Conservation (phyloP, 1,140 invertebrate species). For the Zaprionus camerounensis region DNA sequence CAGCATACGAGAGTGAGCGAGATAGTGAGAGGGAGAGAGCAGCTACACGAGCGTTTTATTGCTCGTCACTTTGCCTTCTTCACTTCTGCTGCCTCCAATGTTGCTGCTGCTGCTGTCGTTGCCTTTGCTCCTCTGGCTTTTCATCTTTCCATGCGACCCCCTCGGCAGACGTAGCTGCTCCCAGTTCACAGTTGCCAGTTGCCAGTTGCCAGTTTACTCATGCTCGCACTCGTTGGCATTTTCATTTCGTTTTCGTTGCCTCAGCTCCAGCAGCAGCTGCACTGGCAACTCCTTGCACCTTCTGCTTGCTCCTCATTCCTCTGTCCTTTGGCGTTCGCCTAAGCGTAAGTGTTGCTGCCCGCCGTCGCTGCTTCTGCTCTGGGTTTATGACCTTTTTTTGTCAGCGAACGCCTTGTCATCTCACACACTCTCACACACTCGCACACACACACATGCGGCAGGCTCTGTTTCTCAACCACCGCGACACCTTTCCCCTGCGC, state of each 20-base stretch:
- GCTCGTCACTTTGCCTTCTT: slow-evolving; percentile 45
- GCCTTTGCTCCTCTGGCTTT: slow-evolving; percentile 69
- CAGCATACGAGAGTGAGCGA: slow-evolving; percentile 5
- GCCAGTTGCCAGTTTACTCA: slow-evolving; percentile 26
- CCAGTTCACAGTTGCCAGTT: slow-evolving; percentile 40
- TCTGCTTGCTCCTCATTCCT: slow-evolving; percentile 2
- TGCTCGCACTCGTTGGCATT: slow-evolving; percentile 33
- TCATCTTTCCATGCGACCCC: slow-evolving; percentile 65
- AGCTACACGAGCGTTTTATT: slow-evolving; percentile 66
- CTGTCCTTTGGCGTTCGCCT: slow-evolving; percentile 33
- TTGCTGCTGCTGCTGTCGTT: slow-evolving; percentile 6
- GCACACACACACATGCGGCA: slow-evolving; percentile 7
- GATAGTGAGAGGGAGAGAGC: slow-evolving; percentile 1
- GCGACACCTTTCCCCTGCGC: slow-evolving; percentile 54
- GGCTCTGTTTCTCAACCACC: slow-evolving; percentile 58
- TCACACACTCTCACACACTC: background rate
- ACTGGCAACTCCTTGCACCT: slow-evolving; percentile 19
- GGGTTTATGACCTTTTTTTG: slow-evolving; percentile 74
- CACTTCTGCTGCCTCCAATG: slow-evolving; percentile 13
- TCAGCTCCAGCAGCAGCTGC: background rate
- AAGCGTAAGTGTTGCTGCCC: slow-evolving; percentile 40
- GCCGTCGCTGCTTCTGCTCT: slow-evolving; percentile 40
- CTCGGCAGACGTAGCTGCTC: slow-evolving; percentile 33
- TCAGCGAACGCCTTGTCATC: slow-evolving; percentile 57
- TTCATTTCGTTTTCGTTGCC: slow-evolving; percentile 33